Percentiles rank a stretch among this genome's conserved stretches.
These are phyloP conservation scores for Lathronympha strigana DNA, from an alignment of 2,888 invertebrate species.

Conservation along the genomic window DNA sequence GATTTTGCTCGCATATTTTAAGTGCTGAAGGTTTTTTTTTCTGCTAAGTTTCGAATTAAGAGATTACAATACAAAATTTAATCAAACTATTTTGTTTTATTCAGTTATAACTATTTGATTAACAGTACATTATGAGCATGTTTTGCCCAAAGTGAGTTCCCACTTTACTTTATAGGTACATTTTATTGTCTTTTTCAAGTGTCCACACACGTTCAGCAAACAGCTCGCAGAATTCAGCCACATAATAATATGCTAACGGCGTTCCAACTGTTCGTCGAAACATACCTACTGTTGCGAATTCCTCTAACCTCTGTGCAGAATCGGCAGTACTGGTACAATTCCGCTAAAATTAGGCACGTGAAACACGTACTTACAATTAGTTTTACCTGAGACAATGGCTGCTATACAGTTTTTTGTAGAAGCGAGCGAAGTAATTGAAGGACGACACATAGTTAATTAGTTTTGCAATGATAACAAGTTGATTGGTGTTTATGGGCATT, in stretches of 20 bases:
- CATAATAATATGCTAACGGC: conserved; percentile 27
- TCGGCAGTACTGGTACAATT: conserved; percentile 1
- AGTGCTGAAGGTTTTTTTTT: no score
- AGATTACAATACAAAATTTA: no score
- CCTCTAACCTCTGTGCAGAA: conserved; percentile 19
- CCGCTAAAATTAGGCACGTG: conserved; percentile 4
- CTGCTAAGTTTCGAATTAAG: no score
- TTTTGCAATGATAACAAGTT: background rate
- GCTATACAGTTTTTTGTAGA: conserved; percentile 8
- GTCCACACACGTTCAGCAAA: conserved; percentile 19
- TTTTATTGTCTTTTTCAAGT: background rate
- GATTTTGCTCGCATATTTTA: no score
- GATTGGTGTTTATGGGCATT: background rate
- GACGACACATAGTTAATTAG: background rate
- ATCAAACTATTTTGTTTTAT: no score
- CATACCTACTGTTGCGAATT: conserved; percentile 39
- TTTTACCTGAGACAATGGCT: conserved; percentile 8
- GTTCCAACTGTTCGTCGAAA: conserved; percentile 31
- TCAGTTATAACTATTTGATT: no score
- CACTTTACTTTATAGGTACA: no score
- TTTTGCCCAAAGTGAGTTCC: no score
- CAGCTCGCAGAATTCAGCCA: conserved; percentile 25
- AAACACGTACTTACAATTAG: conserved; percentile 28
- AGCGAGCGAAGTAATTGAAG: background rate
- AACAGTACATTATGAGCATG: no score